phyloP scores from a whole-genome alignment of 2,113 vertebrate genomes.

The Girardinichthys multiradiatus region DNA sequence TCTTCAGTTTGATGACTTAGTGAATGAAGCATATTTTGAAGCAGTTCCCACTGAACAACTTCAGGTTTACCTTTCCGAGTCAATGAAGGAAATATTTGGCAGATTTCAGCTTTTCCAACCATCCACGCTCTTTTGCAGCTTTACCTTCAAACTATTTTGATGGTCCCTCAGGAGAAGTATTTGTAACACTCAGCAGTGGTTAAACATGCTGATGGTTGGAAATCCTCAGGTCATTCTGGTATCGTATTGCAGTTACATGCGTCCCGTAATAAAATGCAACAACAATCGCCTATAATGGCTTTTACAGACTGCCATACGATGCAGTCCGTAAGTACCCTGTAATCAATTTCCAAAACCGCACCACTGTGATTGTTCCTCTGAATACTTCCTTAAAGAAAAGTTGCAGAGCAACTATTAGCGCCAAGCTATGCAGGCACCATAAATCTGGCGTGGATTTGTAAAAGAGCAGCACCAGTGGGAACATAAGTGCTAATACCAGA shows the following conservation, averaged over 20 bases:
- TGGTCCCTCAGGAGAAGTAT: background rate
- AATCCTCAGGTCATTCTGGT: background rate
- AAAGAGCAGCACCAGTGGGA: slow-evolving; percentile 15
- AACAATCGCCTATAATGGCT: slow-evolving; percentile 1
- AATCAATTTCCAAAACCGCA: background rate
- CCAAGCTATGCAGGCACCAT: slow-evolving; percentile 1
- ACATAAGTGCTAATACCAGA: slow-evolving; percentile 8
- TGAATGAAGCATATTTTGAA: no score
- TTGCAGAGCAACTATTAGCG: slow-evolving; percentile 16
- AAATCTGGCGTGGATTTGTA: slow-evolving; percentile 1
- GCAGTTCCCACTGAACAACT: background rate
- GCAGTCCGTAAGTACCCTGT: background rate
- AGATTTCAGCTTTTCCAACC: background rate
- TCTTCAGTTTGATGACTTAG: background rate
- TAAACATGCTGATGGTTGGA: background rate
- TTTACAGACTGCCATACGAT: no score
- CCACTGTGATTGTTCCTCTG: slow-evolving; percentile 4
- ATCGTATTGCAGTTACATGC: background rate
- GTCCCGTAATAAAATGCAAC: background rate
- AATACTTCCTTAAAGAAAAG: slow-evolving; percentile 48
- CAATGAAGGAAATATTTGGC: background rate
- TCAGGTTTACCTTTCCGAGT: background rate
- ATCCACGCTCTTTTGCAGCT: background rate
- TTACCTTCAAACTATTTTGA: background rate
- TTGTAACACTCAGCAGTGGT: background rate